Evolutionary conservation across 1,140 invertebrate genomes (phyloP), one percentile per base, ranked within the genome.

Genomic region (Drosophila bocqueti): DNA sequence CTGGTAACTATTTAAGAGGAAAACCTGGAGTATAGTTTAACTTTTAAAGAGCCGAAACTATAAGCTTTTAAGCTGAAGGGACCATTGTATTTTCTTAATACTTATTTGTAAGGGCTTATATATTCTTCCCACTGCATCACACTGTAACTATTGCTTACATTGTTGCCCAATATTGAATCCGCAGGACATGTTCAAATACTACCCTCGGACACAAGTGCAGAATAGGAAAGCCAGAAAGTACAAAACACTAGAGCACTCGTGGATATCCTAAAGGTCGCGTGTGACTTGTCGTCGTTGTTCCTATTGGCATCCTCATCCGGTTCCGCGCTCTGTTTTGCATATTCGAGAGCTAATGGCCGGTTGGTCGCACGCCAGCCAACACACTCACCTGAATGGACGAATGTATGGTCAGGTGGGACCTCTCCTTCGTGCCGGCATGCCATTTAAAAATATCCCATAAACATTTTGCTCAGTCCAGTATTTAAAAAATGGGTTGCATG

Each of bases 261-360:
- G 69, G 36, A 40, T 49, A 64, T 57, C 42, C 29, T 24, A 64
- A 57, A 54, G 29, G 38, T 76, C 47, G 72, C 61, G 73, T 65
- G 59, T 63, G 31, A 49, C 49, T 46, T 15, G 58, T 16, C 40
- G 42, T 15, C 54, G 42, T 58, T 65, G 47, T 49, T 34, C 71
- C 36, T 76, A 58, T 76, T 73, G 69, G 54, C 54, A 73, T 73
- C 69, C 69, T 72, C 54, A 61, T 73, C 69, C 69, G 67, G 69
- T 61, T 72, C 36, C 29, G 60, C 45, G 72, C 38, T 38, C 60
- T 76, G 52, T 76, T 76, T 76, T 76, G 49, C 73, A 76, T 76
- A 76, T 76, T 76, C 69, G 54, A 45, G 61, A 57, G 26, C 52
- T 43, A 76, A 65, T 76, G 59, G 43, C 50, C 72, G 34, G 50